phyloP scores from a whole-genome alignment of 2,113 vertebrate species.

The Cyanoramphus novaezelandiae region DNA sequence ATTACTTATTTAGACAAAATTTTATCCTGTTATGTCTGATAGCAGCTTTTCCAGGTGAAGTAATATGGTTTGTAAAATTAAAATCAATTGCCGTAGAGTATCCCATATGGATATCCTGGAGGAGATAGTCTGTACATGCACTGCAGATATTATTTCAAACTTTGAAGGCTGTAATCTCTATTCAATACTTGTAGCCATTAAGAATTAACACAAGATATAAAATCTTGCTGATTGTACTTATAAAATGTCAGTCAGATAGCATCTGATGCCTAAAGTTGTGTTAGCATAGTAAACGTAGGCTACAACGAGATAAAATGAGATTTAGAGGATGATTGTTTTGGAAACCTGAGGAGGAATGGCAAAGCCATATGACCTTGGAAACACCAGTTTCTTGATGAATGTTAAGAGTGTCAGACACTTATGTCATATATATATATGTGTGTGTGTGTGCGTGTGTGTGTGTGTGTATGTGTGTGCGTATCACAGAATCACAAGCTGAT shows the following conservation, averaged over 20 bases:
- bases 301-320: not conserved
- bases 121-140: not conserved
- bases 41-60: slow-evolving; percentile 40
- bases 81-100: slow-evolving; percentile 11
- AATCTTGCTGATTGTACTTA: not conserved
- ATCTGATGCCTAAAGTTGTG: not conserved
- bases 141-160: not conserved
- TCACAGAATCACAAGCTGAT: not conserved
- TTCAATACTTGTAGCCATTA: not conserved
- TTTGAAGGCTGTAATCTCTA: not conserved
- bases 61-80: slow-evolving; percentile 32
- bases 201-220: slow-evolving; percentile 29
- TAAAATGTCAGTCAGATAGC: not conserved
- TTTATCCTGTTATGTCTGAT: slow-evolving; percentile 17
- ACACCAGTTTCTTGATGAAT: not conserved
- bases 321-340: not conserved
- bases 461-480: not conserved
- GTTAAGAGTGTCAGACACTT: not conserved
- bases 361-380: not conserved
- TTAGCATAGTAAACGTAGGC: not conserved
- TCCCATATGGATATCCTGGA: not conserved
- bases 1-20: not conserved
- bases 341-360: not conserved
- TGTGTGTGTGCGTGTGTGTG: no score
- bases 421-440: not conserved